Evolutionary conservation across 2,888 invertebrate genomes (phyloP).

Genomic region (Caenorhabditis becei): DNA sequence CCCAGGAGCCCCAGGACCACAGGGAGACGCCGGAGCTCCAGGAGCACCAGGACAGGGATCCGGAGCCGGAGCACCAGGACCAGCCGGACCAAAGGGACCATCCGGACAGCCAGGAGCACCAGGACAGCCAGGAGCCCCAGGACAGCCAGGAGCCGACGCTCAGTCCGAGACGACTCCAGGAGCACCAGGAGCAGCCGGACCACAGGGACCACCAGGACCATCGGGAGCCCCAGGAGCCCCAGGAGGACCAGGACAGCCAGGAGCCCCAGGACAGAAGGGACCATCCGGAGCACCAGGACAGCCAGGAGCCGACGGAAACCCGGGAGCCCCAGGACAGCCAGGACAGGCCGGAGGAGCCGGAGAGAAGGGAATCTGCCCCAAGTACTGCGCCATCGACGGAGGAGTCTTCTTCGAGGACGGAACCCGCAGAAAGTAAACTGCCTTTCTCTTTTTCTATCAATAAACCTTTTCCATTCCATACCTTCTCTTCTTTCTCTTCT

Average conservation of each 20-base stretch:
- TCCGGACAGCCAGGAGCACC: constrained; percentile 74
- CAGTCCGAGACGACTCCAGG: constrained; percentile 62
- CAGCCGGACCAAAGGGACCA: constrained; percentile 71
- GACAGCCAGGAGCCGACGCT: constrained; percentile 66
- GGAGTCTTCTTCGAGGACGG: constrained; percentile 73
- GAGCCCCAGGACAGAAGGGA: constrained; percentile 64
- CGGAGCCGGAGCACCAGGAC: constrained; percentile 67
- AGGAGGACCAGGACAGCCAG: constrained; percentile 66
- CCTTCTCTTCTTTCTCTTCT: no score
- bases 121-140: constrained; percentile 67
- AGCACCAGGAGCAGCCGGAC: constrained; percentile 68
- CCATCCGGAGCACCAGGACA: constrained; percentile 65
- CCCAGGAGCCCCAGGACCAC: constrained; percentile 74
- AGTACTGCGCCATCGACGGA: constrained; percentile 71
- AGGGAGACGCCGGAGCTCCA: constrained; percentile 68
- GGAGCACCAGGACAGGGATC: constrained; percentile 71
- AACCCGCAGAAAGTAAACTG: constrained; percentile 65
- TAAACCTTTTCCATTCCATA: no score
- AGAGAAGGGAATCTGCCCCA: constrained; percentile 70
- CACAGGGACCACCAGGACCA: constrained; percentile 65
- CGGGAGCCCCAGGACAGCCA: constrained; percentile 69
- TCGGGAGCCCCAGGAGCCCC: constrained; percentile 68
- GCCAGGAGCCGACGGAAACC: constrained; percentile 70
- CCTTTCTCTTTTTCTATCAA: no score
- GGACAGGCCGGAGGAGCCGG: constrained; percentile 62